Conservation (phyloP, 2,797 vertebrate genomes). For the Sphenopsis melanotis region DNA sequence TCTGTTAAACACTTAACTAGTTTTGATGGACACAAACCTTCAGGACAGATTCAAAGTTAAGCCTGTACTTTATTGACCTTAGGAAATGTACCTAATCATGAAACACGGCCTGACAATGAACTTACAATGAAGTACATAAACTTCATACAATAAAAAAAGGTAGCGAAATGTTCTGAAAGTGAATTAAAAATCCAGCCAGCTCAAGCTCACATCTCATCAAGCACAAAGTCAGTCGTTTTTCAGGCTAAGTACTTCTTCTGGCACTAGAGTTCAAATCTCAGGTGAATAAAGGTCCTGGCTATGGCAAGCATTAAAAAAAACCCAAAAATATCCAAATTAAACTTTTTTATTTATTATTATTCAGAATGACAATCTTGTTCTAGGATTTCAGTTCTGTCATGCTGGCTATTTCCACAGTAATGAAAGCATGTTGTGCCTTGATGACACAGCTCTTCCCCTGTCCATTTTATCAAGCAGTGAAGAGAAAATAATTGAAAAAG, state of each 20-base stretch:
- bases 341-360: not conserved
- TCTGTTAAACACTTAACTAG: not conserved
- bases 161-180: not conserved
- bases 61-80: not conserved
- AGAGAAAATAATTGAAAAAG: not conserved
- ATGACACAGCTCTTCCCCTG: not conserved
- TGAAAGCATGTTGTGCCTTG: not conserved
- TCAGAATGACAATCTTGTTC: not conserved
- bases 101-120: not conserved
- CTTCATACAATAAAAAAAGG: not conserved
- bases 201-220: not conserved
- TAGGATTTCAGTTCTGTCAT: not conserved
- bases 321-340: not conserved
- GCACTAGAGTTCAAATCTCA: not conserved
- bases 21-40: not conserved
- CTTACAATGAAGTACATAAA: not conserved
- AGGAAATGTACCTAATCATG: not conserved
- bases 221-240: not conserved
- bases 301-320: not conserved
- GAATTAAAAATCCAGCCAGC: not conserved
- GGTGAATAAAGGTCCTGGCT: not conserved
- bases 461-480: not conserved
- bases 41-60: not conserved
- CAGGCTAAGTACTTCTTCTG: not conserved
- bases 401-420: not conserved